Percentiles rank a stretch among this genome's conserved stretches.
phyloP scores from a whole-genome alignment of 2,113 vertebrate species.

The Myiozetetes cayanensis region DNA sequence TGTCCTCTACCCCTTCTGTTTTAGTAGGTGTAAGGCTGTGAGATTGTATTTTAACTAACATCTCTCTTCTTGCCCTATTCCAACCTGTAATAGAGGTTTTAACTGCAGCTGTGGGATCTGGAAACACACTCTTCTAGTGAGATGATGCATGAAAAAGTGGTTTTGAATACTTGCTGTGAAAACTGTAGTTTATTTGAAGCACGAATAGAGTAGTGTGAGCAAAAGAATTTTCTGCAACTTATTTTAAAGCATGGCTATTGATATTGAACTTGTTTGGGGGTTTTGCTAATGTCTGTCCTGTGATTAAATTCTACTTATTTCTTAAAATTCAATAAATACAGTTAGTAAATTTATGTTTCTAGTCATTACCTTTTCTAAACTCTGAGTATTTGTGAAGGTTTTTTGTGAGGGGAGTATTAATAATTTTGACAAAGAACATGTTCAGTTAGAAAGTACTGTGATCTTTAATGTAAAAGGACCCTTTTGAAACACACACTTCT shows the following conservation, averaged over 20 bases:
- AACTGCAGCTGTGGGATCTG: neutral
- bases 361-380: neutral
- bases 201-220: neutral
- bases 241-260: neutral
- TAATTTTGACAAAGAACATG: neutral
- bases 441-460: neutral
- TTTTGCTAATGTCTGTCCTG: neutral
- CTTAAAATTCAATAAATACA: neutral
- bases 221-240: neutral
- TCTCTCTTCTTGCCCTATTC: neutral
- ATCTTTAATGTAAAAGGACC: neutral
- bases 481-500: neutral
- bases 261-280: neutral
- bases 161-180: neutral
- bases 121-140: neutral
- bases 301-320: neutral
- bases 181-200: neutral
- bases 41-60: neutral
- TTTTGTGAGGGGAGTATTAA: neutral
- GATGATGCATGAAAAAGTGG: neutral
- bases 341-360: neutral
- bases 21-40: neutral
- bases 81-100: neutral
- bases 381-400: neutral
- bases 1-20: neutral